Evolutionary conservation across 30 jellyfish, hydroid and myxozoan species (phyloP).

Genomic region (Cassiopea andromeda): DNA sequence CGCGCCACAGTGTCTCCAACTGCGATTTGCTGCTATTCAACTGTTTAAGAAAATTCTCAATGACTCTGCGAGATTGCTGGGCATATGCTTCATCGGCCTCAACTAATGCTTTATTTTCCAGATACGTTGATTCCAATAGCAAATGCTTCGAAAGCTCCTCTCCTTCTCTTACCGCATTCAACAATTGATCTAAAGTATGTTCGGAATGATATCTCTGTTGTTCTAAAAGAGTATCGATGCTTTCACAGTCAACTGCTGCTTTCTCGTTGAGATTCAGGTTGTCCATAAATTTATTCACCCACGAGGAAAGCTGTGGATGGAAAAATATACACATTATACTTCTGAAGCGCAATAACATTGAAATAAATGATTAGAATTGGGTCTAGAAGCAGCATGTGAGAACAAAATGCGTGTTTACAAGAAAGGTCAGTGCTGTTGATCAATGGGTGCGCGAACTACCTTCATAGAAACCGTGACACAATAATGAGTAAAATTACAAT

Average conservation of each 20-base stretch:
- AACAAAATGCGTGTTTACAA: too few relatives aligned
- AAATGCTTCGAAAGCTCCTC: conserved; percentile 82
- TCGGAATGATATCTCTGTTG: conserved; percentile 93
- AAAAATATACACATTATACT: not conserved
- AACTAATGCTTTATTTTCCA: conserved; percentile 42
- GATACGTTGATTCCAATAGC: conserved; percentile 72
- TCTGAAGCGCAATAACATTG: not conserved
- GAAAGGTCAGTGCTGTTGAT: too few relatives aligned
- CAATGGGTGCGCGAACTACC: too few relatives aligned
- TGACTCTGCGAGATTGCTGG: conserved; percentile 72
- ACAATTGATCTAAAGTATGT: conserved; percentile 79
- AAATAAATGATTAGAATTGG: too few relatives aligned
- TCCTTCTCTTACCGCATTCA: conserved; percentile 96
- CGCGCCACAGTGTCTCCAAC: conserved; percentile 88
- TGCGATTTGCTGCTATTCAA: conserved; percentile 77
- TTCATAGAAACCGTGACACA: too few relatives aligned
- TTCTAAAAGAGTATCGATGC: conserved; percentile 82
- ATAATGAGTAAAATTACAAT: too few relatives aligned
- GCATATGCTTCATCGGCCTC: conserved; percentile 36
- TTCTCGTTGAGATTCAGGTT: conserved; percentile 89
- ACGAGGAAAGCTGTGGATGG: conserved; percentile 72
- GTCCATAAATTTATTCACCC: conserved; percentile 90
- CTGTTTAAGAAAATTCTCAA: conserved; percentile 70
- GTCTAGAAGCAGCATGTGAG: too few relatives aligned
- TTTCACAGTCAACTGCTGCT: conserved; percentile 66